Evolutionary conservation across 2,888 invertebrate species (phyloP), one percentile per base, ranked within the genome.

Genomic region (Lithophane leautieri): DNA sequence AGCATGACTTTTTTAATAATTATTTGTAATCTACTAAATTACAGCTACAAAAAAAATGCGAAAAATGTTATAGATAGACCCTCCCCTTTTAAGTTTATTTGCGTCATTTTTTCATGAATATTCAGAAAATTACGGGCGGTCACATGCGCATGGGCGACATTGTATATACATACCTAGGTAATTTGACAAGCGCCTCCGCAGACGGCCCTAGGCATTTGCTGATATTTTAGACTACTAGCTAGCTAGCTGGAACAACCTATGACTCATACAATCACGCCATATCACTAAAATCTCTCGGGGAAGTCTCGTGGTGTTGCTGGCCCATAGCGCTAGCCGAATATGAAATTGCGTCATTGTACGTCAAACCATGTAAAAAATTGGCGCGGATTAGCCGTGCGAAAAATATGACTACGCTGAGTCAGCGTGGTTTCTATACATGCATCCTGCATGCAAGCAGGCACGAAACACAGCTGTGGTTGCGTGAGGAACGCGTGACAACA

Each of bases 401-500:
- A 67, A 67, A 28, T 78, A 79, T 76, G 80, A 78, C 62, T 76
- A 62, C 61, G 68, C 70, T 83, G 79, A 81, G 73, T 76, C 79
- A 79, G 83, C 79, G 73, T 73, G 71, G 68, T 42, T 47, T 63
- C 54, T 44, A 47, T 76, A 84, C 86, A 79, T 89, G 90, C 85
- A 87, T 75, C 70, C 79, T 78, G 87, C 88, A 88, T 88, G 87
- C 86, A 84, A 84, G 77, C 72, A 76, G 74, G 71, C 82, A 77
- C 73, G 74, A 82, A 83, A 79, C 78, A 86, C 74, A 82, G 82
- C 71, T 75, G 82, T 73, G 79, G 74, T 84, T 88, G 92, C 94
- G 92, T 94, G 94, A 82, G 83, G 73, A 82, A 83, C 89, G 89
- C 94, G 92, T 94, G 94, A 89, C 86, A 79, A 78, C 73, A 71